phyloP scores from a whole-genome alignment of 1,140 invertebrate species.

The Oreohelix idahoensis region DNA sequence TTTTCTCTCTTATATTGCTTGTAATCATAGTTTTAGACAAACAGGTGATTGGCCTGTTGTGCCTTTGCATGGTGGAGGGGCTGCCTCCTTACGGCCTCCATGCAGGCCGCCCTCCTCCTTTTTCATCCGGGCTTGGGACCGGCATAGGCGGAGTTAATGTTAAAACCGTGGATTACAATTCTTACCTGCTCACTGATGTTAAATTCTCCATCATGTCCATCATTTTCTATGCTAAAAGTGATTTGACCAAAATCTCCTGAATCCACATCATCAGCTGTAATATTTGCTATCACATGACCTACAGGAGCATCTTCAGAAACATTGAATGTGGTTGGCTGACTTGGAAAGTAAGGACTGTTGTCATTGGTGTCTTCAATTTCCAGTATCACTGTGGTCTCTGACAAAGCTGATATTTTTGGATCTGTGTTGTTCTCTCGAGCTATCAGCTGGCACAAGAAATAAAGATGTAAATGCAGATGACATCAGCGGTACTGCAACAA shows the following conservation, averaged over 20 bases:
- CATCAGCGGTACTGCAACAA: too few relatives aligned
- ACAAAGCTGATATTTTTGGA: not conserved
- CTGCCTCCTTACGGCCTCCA: too few relatives aligned
- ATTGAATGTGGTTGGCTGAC: not conserved
- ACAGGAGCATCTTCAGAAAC: not conserved
- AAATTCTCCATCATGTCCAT: conserved; percentile 21
- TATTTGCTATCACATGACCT: not conserved
- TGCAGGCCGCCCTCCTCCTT: too few relatives aligned
- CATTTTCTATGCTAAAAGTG: conserved; percentile 11
- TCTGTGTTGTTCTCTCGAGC: not conserved
- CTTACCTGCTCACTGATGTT: conserved; percentile 2
- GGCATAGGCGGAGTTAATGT: too few relatives aligned
- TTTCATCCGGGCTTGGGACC: too few relatives aligned
- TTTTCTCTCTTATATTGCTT: too few relatives aligned
- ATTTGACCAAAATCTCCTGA: not conserved
- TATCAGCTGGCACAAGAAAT: not conserved
- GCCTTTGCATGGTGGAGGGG: too few relatives aligned
- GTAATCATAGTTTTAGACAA: too few relatives aligned
- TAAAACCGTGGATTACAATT: too few relatives aligned
- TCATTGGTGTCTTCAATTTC: conserved; percentile 20
- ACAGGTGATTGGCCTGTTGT: too few relatives aligned
- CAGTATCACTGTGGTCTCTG: not conserved
- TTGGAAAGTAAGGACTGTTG: conserved; percentile 13
- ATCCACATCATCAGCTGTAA: not conserved
- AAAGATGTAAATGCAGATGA: not conserved